These are phyloP conservation scores for Agelas oroides DNA, from an alignment of 37 sponge, comb jelly and placozoan species.

Conservation along the genomic window DNA sequence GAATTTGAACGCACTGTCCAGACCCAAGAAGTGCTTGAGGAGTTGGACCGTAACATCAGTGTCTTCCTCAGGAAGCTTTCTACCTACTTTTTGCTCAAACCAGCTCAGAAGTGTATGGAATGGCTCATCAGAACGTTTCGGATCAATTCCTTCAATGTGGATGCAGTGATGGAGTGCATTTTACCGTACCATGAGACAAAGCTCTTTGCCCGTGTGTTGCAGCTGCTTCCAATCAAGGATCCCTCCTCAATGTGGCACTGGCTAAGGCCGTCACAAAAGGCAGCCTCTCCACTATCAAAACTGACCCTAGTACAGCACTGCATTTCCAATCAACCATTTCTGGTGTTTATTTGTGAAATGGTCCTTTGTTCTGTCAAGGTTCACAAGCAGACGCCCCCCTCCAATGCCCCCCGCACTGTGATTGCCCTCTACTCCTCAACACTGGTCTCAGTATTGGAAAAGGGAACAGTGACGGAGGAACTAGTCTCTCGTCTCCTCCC, in stretches of 20 bases:
- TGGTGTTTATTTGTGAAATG: constrained; percentile 82
- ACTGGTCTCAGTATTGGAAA: constrained; percentile 58
- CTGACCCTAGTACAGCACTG: constrained; percentile 83
- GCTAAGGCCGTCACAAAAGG: constrained; percentile 73
- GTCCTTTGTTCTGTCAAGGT: constrained; percentile 47
- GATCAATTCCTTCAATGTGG: constrained; percentile 78
- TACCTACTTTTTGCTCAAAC: constrained; percentile 84
- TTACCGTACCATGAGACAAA: constrained; percentile 94
- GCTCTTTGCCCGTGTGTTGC: constrained; percentile 87
- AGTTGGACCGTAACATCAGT: constrained; percentile 64
- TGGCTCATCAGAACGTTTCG: constrained; percentile 89
- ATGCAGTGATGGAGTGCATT: constrained; percentile 85
- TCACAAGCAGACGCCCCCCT: not conserved
- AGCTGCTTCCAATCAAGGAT: constrained; percentile 78
- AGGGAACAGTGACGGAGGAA: constrained; percentile 52
- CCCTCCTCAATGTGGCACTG: constrained; percentile 85
- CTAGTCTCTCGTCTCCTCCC: constrained; percentile 62
- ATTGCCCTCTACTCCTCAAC: constrained; percentile 66
- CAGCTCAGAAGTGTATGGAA: constrained; percentile 92
- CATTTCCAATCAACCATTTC: constrained; percentile 59
- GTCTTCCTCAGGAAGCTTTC: constrained; percentile 78
- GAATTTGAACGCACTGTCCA: constrained; percentile 72
- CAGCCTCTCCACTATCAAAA: constrained; percentile 77
- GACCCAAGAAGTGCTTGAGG: constrained; percentile 55
- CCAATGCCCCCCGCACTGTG: not conserved